A percentile compares a stretch with the other conserved stretches of the same genome.
phyloP scores from a whole-genome alignment of 2,113 vertebrate species.

The Cnemophilus loriae region DNA sequence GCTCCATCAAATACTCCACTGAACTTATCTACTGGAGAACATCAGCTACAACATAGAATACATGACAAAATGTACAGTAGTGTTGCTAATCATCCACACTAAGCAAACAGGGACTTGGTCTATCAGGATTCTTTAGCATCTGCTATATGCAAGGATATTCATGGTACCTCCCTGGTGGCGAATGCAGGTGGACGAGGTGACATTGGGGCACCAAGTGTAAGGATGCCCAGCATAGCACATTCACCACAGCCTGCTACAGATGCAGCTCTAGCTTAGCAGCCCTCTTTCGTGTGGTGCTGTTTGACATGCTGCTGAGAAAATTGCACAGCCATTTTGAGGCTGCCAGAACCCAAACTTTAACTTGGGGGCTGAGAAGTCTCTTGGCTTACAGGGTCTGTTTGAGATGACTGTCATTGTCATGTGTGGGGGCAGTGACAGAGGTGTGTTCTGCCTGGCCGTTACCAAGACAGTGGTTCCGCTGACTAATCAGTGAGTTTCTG shows the following conservation, averaged over 20 bases:
- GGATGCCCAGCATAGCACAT: not conserved
- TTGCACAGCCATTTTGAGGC: not conserved
- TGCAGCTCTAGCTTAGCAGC: not conserved
- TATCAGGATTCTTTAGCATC: not conserved
- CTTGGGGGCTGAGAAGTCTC: not conserved
- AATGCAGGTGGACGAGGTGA: not conserved
- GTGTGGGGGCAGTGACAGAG: not conserved
- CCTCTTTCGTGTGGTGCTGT: not conserved
- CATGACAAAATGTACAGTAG: not conserved
- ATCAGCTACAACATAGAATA: not conserved
- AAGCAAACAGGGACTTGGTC: not conserved
- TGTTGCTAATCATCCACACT: not conserved
- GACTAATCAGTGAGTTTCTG: conserved; percentile 26
- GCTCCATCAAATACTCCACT: not conserved
- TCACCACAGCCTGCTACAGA: not conserved
- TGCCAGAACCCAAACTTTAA: not conserved
- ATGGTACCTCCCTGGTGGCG: no score
- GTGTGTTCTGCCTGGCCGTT: not conserved
- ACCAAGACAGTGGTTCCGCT: not conserved
- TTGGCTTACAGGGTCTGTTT: not conserved
- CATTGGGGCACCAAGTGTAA: not conserved
- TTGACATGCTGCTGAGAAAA: not conserved
- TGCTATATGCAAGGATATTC: not conserved
- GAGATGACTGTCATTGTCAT: not conserved
- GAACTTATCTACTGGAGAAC: not conserved